These are phyloP conservation scores for Polyommatus iphigenia DNA, from an alignment of 2,888 invertebrate species.

Conservation along the genomic window DNA sequence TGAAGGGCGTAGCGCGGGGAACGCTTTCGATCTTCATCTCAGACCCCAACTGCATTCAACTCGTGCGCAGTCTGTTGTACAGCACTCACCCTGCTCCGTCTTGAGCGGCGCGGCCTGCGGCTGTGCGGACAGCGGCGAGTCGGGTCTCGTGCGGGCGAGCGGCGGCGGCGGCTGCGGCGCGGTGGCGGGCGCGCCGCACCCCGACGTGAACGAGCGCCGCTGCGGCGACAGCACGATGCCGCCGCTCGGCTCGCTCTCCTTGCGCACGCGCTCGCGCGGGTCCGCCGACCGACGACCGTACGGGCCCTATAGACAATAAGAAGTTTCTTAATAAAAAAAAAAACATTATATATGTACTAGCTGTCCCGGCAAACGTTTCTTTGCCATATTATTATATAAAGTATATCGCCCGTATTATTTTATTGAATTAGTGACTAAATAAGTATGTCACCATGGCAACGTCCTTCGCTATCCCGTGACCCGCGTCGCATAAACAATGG, in stretches of 20 bases:
- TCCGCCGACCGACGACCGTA: conserved; percentile 80
- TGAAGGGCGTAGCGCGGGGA: background rate
- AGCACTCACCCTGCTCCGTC: conserved; percentile 56
- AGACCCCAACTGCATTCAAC: no score
- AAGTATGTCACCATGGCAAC: no score
- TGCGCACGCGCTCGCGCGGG: conserved; percentile 88
- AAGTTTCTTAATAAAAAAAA: no score
- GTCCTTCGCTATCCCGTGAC: no score
- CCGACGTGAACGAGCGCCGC: conserved; percentile 91
- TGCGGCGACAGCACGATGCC: conserved; percentile 93
- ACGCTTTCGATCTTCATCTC: no score
- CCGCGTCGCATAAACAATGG: no score
- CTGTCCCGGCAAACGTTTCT: no score
- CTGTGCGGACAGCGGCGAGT: conserved; percentile 78
- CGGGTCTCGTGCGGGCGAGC: conserved; percentile 79
- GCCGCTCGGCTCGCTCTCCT: conserved; percentile 84
- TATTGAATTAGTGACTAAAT: no score
- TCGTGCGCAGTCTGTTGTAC: no score
- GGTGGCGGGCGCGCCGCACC: conserved; percentile 87
- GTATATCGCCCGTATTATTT: no score
- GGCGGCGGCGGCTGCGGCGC: conserved; percentile 56
- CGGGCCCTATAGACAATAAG: conserved; percentile 45
- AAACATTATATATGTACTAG: no score
- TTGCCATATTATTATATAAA: no score
- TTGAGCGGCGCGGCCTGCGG: conserved; percentile 53